Evolutionary conservation across 1,140 invertebrate genomes (phyloP).

Genomic region (Melitaea cinxia): DNA sequence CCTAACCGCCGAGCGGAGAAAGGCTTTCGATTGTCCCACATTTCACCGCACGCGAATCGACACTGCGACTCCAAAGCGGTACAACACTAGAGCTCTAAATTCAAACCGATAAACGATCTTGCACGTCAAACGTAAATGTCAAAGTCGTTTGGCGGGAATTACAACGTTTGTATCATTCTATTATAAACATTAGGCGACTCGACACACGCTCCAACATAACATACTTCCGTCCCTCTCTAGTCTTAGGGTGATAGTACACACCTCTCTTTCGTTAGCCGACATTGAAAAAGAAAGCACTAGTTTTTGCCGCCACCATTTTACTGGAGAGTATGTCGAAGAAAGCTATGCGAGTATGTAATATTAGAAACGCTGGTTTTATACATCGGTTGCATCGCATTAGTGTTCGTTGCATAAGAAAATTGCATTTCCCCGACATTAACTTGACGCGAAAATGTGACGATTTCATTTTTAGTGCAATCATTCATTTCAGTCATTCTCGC

Average conservation of each 20-base stretch:
- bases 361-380: conserved; percentile 77
- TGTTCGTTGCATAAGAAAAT: conserved; percentile 77
- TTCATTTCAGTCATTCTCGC: background rate
- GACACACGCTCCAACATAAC: conserved; percentile 64
- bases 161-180: conserved; percentile 58
- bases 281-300: conserved; percentile 80
- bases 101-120: conserved; percentile 60
- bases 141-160: conserved; percentile 63
- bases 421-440: conserved; percentile 65
- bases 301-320: conserved; percentile 72
- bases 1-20: conserved; percentile 77
- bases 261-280: conserved; percentile 58
- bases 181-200: conserved; percentile 39
- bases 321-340: conserved; percentile 78
- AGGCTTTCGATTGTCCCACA: conserved; percentile 81
- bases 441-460: conserved; percentile 46
- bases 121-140: conserved; percentile 52
- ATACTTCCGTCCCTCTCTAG: conserved; percentile 54
- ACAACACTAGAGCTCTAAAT: conserved; percentile 52
- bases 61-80: conserved; percentile 51
- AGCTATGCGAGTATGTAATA: conserved; percentile 77
- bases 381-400: conserved; percentile 72
- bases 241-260: conserved; percentile 38
- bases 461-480: conserved; percentile 33
- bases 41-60: conserved; percentile 75